Base-by-base conservation (phyloP, 2,797 vertebrate genomes). In the Sebastes minor region DNA sequence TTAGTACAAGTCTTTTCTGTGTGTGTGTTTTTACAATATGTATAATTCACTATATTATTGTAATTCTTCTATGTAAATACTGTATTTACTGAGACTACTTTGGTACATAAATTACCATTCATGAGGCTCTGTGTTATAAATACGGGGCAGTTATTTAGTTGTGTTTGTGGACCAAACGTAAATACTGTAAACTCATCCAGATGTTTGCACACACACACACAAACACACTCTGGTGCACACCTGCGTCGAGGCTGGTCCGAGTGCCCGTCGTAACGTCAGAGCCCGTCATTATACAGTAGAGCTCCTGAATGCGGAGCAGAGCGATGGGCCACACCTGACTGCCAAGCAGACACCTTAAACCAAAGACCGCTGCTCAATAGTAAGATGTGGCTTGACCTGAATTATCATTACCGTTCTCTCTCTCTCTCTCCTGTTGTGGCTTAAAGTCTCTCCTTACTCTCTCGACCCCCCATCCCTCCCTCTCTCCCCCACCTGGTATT, bases 381-480 rank as follows among this genome's bases (percentile, higher is more conserved):
- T 75, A 83, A 81, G 67, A 81, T 79, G 76, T 76, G 80, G 63
- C 76, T 77, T 88, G 88, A 89, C 81, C 88, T 86, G 86, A 85
- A 81, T 88, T 77, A 88, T 88, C 86, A 86, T 80, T 52, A 42
- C 74, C 67, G 23, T 60, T 73, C 74, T 73, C 78, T 8, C 62
- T 42, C 38, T 70, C 38, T 71, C 63, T 70, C 80, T 83, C 59
- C 78, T 80, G 80, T 85, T 86, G 69, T 66, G 60, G 77, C 75
- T 76, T 71, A 71, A 76, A 77, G 63, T 75, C 63, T 60, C 78
- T 55, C 77, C 74, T 80, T 77, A 63, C 62, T 80, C 76, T 75
- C 73, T 64, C 52, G n/a, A 66, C 64, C 59, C 74, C 13, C 33
- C 63, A 0, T 1, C 14, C 25, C 32, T 22, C 22, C 9, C 6